These are phyloP conservation scores for Cyclura pinguis DNA, from an alignment of 2,797 vertebrate species.

Conservation along the genomic window DNA sequence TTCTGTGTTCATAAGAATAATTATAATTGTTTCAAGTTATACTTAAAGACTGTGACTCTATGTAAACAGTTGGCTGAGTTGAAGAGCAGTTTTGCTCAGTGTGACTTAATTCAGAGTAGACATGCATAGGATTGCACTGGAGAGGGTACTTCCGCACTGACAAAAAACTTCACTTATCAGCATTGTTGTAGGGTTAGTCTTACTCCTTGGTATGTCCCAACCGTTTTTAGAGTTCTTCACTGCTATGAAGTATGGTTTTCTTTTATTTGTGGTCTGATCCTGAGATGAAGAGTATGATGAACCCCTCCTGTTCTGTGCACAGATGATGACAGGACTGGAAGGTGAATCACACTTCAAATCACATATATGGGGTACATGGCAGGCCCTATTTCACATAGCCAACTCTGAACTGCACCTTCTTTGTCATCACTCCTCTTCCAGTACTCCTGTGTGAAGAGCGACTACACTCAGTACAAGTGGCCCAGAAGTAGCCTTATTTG, in stretches of 20 bases:
- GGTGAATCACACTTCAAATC: too few relatives aligned
- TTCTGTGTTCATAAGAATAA: not conserved
- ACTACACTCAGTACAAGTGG: too few relatives aligned
- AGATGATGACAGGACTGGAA: too few relatives aligned
- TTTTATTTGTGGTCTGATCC: not conserved
- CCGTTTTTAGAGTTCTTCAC: not conserved
- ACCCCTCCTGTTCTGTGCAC: too few relatives aligned
- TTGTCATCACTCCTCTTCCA: too few relatives aligned
- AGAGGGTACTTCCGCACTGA: not conserved
- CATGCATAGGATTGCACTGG: not conserved
- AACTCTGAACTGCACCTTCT: too few relatives aligned
- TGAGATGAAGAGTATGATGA: too few relatives aligned
- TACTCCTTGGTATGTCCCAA: not conserved
- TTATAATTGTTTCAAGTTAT: not conserved
- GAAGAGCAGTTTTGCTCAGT: not conserved
- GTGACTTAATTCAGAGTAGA: not conserved
- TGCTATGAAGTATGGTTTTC: not conserved
- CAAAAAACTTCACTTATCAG: not conserved
- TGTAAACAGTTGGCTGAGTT: not conserved
- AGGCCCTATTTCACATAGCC: too few relatives aligned
- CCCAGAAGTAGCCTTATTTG: too few relatives aligned
- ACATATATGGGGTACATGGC: too few relatives aligned
- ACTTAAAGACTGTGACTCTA: not conserved
- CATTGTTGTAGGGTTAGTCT: not conserved
- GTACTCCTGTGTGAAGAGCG: too few relatives aligned